These are phyloP conservation scores for Amniataba percoides DNA, from an alignment of 2,797 vertebrate species.

Conservation along the genomic window DNA sequence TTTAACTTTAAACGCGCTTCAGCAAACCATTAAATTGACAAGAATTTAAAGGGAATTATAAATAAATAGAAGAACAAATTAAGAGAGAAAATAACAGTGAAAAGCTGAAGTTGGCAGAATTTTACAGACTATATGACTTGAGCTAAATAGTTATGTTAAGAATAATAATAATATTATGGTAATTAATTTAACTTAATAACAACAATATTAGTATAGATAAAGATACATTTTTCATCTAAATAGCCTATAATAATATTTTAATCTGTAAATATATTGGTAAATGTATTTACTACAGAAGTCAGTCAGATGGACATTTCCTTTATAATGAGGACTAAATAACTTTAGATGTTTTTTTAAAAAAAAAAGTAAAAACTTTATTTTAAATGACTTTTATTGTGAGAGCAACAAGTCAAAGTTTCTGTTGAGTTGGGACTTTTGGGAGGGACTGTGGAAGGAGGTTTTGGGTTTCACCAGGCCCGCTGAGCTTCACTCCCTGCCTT, in stretches of 20 bases:
- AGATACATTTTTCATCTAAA: not conserved
- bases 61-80: not conserved
- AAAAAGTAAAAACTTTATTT: not conserved
- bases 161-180: not conserved
- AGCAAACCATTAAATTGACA: not conserved
- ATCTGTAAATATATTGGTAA: not conserved
- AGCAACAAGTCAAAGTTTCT: conserved; percentile 52
- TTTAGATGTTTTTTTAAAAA: no score
- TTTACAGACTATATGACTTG: not conserved
- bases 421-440: conserved; percentile 14
- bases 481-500: conserved; percentile 48
- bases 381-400: conserved; percentile 25
- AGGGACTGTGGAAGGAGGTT: conserved; percentile 36
- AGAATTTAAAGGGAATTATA: not conserved
- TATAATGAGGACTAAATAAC: not conserved
- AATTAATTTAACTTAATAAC: not conserved
- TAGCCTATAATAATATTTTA: not conserved
- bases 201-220: not conserved
- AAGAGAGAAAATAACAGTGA: no score
- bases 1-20: conserved; percentile 5
- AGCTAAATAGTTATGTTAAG: not conserved
- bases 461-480: conserved; percentile 61
- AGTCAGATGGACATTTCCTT: no score
- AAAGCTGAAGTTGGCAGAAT: not conserved
- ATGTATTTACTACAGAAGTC: not conserved